A percentile compares a stretch with the other conserved stretches of the same genome.
phyloP scores from a whole-genome alignment of 2,888 invertebrate genomes.

The Spisula subtruncata region DNA sequence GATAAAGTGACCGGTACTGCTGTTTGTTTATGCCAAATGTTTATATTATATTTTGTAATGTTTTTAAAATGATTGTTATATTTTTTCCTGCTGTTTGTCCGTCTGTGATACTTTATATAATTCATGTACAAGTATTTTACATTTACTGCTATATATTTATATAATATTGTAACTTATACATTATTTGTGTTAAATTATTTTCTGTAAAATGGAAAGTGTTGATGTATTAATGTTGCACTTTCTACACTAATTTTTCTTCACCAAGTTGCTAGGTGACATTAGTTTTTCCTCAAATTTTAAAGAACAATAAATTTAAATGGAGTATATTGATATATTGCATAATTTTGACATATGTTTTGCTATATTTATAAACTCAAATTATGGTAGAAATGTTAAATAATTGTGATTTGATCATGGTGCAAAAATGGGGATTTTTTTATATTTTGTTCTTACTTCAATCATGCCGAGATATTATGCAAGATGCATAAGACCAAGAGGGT shows the following conservation, averaged over 20 bases:
- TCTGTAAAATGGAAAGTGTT: background rate
- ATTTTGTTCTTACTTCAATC: background rate
- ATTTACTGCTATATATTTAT: background rate
- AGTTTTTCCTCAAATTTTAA: no score
- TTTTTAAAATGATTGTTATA: slow-evolving; percentile 20
- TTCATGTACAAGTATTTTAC: slow-evolving; percentile 5
- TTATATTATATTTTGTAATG: slow-evolving; percentile 25
- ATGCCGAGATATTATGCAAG: background rate
- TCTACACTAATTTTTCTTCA: no score
- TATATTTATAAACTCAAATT: background rate
- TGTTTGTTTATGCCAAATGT: slow-evolving; percentile 3
- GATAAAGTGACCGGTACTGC: slow-evolving; percentile 3
- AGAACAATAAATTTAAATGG: no score
- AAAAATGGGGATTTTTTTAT: background rate
- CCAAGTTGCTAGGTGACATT: no score
- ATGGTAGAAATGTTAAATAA: background rate
- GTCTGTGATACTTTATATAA: slow-evolving; percentile 12
- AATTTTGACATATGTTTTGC: background rate
- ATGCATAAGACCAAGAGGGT: background rate
- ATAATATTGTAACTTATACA: slow-evolving; percentile 21
- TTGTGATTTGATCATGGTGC: background rate
- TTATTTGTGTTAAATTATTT: background rate
- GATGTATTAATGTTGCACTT: background rate
- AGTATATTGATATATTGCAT: no score
- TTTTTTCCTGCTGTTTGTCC: background rate